A percentile compares a stretch with the other conserved stretches of the same genome.
Evolutionary conservation across 2,888 invertebrate genomes (phyloP).

Genomic region (Clusia tigrina): DNA sequence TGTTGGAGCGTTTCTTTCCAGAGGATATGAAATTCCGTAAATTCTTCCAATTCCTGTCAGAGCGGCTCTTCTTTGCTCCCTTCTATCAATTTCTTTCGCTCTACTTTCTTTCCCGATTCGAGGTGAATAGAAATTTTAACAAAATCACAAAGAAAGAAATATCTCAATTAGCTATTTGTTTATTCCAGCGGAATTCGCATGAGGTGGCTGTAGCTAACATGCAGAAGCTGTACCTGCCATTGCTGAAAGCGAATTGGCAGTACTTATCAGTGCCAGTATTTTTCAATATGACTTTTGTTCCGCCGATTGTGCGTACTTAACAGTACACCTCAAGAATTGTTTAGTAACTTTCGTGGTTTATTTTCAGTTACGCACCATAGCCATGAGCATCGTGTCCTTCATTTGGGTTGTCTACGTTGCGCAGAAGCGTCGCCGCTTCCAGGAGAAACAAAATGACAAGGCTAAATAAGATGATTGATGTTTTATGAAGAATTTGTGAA

Average conservation of each 20-base stretch:
- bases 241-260: slow-evolving; percentile 78
- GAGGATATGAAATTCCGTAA: slow-evolving; percentile 68
- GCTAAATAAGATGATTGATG: slow-evolving; percentile 30
- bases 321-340: neutral
- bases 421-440: slow-evolving; percentile 69
- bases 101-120: slow-evolving; percentile 77
- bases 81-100: slow-evolving; percentile 77
- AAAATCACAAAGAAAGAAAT: neutral
- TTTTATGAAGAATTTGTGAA: neutral
- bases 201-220: slow-evolving; percentile 71
- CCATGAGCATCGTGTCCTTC: slow-evolving; percentile 79
- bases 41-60: slow-evolving; percentile 72
- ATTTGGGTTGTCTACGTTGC: slow-evolving; percentile 81
- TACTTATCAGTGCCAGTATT: slow-evolving; percentile 79
- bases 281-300: slow-evolving; percentile 77
- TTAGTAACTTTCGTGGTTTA: neutral
- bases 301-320: slow-evolving; percentile 72
- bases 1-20: slow-evolving; percentile 70
- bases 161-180: slow-evolving; percentile 1
- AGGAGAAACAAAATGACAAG: slow-evolving; percentile 48
- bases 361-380: slow-evolving; percentile 75
- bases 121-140: slow-evolving; percentile 63
- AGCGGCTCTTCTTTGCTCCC: slow-evolving; percentile 77
- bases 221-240: slow-evolving; percentile 71
- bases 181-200: slow-evolving; percentile 72